phyloP scores from a whole-genome alignment of 2,113 vertebrate species.

The Capreolus pygargus region DNA sequence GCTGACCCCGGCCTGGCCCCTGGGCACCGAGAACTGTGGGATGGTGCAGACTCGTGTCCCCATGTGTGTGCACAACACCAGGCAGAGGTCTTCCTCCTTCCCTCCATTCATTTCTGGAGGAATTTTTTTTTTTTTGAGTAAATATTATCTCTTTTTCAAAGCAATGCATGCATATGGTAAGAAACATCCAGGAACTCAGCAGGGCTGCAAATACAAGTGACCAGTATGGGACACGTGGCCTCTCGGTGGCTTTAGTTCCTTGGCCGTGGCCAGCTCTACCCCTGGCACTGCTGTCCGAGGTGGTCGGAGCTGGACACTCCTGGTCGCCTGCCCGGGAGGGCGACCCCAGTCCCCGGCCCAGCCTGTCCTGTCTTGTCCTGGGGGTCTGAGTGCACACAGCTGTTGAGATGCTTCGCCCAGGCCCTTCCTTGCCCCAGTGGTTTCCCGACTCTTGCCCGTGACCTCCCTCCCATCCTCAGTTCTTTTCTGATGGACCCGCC shows the following conservation, averaged over 20 bases:
- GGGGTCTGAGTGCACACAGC: not conserved
- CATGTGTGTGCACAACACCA: rapidly evolving
- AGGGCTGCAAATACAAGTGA: not conserved
- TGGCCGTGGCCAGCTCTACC: not conserved
- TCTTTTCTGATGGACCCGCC: rapidly evolving
- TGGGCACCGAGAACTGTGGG: not conserved
- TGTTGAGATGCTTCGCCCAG: not conserved
- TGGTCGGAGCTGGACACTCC: rapidly evolving
- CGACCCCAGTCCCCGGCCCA: not conserved
- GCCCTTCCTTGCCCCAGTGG: not conserved
- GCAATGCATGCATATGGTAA: not conserved
- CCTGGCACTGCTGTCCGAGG: not conserved
- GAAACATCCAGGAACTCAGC: no score
- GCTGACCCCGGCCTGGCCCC: not conserved
- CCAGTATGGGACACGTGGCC: rapidly evolving
- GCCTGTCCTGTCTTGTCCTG: not conserved
- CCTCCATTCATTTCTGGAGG: no score
- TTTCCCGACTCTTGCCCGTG: rapidly evolving
- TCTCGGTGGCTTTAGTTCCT: not conserved
- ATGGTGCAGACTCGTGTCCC: rapidly evolving
- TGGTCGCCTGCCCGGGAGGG: not conserved
- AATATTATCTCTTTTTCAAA: not conserved
- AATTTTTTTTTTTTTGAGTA: not conserved
- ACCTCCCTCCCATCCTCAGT: not conserved
- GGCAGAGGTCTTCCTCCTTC: not conserved